A percentile compares a stretch with the other conserved stretches of the same genome.
phyloP scores from a whole-genome alignment of 2,113 vertebrate genomes.

The Alligator sinensis region DNA sequence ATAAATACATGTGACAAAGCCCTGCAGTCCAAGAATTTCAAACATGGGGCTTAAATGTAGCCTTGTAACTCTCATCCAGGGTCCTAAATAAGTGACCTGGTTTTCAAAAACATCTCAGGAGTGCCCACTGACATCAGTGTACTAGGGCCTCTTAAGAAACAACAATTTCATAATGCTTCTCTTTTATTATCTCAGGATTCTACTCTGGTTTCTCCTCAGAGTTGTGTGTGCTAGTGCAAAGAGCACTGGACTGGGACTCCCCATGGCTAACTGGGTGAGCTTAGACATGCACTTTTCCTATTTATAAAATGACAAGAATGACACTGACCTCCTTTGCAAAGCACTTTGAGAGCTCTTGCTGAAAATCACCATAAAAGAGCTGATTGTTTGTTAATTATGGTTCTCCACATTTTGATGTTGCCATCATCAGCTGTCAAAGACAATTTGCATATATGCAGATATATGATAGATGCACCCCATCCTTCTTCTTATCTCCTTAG shows the following conservation, averaged over 20 bases:
- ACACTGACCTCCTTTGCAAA: background rate
- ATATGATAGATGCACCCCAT: background rate
- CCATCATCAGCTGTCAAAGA: background rate
- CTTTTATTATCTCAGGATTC: background rate
- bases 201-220: background rate
- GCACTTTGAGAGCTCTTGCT: background rate
- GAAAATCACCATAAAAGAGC: background rate
- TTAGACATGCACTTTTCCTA: background rate
- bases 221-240: background rate
- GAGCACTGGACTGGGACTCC: background rate
- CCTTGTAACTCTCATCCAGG: slow-evolving; percentile 28
- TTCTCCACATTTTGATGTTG: background rate
- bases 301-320: background rate
- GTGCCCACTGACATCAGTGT: background rate
- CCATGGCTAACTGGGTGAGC: background rate
- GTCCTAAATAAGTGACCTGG: slow-evolving; percentile 36
- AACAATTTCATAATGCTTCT: background rate
- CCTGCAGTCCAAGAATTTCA: background rate
- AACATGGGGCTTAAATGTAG: background rate
- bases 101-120: background rate
- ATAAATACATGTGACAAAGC: slow-evolving; percentile 31
- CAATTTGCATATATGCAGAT: background rate
- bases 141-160: background rate
- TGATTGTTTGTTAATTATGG: background rate
- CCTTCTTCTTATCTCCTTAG: background rate